Conservation (phyloP, 2,797 vertebrate species). For the Taenioides sp. region DNA sequence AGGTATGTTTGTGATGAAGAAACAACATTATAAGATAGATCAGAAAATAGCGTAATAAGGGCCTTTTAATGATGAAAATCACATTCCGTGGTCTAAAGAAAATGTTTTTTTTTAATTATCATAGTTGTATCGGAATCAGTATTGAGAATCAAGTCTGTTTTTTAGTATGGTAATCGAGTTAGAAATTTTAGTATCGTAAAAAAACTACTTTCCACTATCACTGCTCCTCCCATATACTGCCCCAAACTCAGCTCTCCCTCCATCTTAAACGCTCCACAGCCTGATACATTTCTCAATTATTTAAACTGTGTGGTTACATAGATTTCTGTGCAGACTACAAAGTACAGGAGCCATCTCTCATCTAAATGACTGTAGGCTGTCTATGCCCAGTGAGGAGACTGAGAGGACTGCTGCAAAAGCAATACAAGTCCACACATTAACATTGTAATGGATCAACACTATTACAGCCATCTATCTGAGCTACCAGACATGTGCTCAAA, state of each 20-base stretch:
- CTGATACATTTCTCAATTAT: constrained; percentile 11
- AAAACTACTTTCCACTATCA: background rate
- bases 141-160: too few species aligned
- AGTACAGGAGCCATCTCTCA: constrained; percentile 2
- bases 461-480: background rate
- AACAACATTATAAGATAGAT: too few species aligned
- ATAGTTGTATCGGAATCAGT: too few species aligned
- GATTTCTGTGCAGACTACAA: constrained; percentile 7
- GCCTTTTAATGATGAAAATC: too few species aligned
- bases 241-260: constrained; percentile 20
- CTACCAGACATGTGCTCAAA: background rate
- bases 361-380: constrained; percentile 1
- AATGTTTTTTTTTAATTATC: too few species aligned
- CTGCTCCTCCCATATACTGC: constrained; percentile 19
- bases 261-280: background rate
- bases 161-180: too few species aligned
- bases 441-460: constrained; percentile 10
- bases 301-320: constrained; percentile 1
- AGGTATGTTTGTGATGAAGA: too few species aligned
- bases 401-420: background rate
- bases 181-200: too few species aligned
- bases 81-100: too few species aligned
- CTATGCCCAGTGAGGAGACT: background rate
- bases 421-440: background rate
- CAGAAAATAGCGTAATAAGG: too few species aligned